Base-by-base conservation (phyloP, 2,797 vertebrate genomes). In the Mycteria americana region DNA sequence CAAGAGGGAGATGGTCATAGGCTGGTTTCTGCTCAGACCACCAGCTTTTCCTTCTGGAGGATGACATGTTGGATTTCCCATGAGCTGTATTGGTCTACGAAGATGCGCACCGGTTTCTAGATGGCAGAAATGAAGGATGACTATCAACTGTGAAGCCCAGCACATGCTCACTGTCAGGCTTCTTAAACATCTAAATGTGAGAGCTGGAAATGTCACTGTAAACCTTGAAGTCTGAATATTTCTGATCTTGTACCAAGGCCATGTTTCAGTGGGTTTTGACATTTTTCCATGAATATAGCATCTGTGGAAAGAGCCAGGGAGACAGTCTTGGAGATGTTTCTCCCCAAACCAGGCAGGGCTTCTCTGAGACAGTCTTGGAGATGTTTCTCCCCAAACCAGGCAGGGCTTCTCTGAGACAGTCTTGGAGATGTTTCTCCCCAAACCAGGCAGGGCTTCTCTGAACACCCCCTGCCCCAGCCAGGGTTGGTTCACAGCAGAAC, bases 81-180 rank as follows among this genome's bases (percentile, higher is more conserved):
- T 2, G n/a, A 65, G 43, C 22, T 27, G 21, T 41, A 22, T 7
- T 46, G 6, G 10, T 12, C 60, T 67, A 39, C 7, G 22, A 31
- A 62, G 74, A 23, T 0, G 2, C 10, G 5, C 39, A 53, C 19
- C 24, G 13, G 31, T 73, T 57, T 79, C 43, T 79, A 30, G 18
- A 3, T 24, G 21, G 39, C 25, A 56, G 59, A 51, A 73, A 45
- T 3, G n/a, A 73, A 54, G 54, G 12, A 22, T 15, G 62, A 14
- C 16, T 21, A 7, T 35, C 63, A 60, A 5, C 59, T 57, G 37
- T n/a, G 53, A 87, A 53, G 22, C 22, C 31, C 74, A 75, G 25
- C 50, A 35, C 33, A 3, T 30, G 54, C 21, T 73, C 16, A 3
- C 22, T 0, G 0, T 35, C 10, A 8, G 37, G 27, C 4, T 63